These are phyloP conservation scores for Seriola aureovittata DNA, from an alignment of 2,113 vertebrate genomes.

Conservation along the genomic window DNA sequence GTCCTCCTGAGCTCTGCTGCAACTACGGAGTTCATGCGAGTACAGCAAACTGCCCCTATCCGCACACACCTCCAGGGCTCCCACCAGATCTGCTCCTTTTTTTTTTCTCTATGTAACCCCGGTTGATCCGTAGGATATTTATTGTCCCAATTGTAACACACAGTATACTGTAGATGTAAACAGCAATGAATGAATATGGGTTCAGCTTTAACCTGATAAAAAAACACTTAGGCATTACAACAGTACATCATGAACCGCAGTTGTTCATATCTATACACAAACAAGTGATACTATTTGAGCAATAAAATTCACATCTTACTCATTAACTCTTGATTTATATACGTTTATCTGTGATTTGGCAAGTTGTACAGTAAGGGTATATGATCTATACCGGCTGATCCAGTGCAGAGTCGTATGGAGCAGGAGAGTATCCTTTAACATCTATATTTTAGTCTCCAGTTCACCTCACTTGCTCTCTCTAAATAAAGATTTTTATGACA, in stretches of 20 bases:
- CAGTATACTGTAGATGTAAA: background rate
- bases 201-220: background rate
- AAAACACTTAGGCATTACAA: background rate
- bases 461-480: too few relatives aligned
- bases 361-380: background rate
- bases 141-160: background rate
- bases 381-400: background rate
- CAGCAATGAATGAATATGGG: background rate
- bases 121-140: background rate
- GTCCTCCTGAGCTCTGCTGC: conserved; percentile 57
- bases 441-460: too few relatives aligned
- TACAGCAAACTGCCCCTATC: conserved; percentile 34
- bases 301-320: background rate
- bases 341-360: background rate
- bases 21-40: conserved; percentile 61
- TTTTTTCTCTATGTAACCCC: background rate
- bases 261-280: background rate
- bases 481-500: too few relatives aligned
- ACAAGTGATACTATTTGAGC: background rate
- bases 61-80: conserved; percentile 47
- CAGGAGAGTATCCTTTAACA: background rate
- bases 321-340: background rate
- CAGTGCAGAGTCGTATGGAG: background rate
- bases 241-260: background rate
- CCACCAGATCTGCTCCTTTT: background rate